phyloP scores from a whole-genome alignment of 30 jellyfish, hydroid and myxozoan genomes.

The Mastigias papua region DNA sequence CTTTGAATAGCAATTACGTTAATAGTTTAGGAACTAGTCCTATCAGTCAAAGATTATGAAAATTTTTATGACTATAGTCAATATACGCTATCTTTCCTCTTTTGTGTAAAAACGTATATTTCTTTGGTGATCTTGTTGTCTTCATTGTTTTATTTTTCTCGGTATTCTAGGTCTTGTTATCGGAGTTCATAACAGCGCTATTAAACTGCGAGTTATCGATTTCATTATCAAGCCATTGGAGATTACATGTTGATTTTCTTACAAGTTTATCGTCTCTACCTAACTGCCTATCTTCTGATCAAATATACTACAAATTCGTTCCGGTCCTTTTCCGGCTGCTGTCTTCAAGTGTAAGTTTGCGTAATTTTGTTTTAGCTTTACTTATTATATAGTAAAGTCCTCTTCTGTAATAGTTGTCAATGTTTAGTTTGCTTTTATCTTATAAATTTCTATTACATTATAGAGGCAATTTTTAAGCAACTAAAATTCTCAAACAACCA shows the following conservation, averaged over 20 bases:
- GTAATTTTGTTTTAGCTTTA: neutral
- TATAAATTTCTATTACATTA: no score
- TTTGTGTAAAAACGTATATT: no score
- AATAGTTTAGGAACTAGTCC: no score
- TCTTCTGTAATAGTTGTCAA: neutral
- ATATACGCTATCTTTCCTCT: no score
- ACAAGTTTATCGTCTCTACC: constrained; percentile 73
- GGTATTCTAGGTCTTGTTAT: constrained; percentile 57
- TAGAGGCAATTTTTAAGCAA: neutral
- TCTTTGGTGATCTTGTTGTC: no score
- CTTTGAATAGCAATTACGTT: no score
- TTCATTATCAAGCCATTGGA: constrained; percentile 80
- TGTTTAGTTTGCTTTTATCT: no score
- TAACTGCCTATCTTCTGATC: constrained; percentile 76
- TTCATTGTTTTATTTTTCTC: neutral
- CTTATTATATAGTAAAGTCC: neutral
- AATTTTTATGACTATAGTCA: no score
- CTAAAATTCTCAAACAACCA: neutral
- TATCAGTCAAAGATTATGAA: no score
- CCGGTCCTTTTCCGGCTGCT: constrained; percentile 78
- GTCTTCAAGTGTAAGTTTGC: constrained; percentile 73
- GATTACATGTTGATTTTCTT: constrained; percentile 76
- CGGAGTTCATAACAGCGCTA: constrained; percentile 80
- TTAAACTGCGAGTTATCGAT: constrained; percentile 71
- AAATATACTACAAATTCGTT: constrained; percentile 79